Conservation (phyloP, 2,888 invertebrate species). For the Agrenia bidenticulata region DNA sequence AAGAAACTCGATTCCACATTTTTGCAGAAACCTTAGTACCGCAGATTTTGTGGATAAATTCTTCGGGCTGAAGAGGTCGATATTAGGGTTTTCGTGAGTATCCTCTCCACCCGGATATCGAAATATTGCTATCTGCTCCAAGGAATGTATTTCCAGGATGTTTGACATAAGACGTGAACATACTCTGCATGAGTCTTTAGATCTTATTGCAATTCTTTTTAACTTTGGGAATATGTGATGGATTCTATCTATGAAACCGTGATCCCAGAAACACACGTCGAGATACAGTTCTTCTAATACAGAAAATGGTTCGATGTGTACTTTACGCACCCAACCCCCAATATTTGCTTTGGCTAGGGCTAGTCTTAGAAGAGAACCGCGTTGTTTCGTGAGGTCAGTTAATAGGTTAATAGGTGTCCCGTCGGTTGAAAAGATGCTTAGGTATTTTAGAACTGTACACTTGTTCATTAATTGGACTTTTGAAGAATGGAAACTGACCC, state of each 20-base stretch:
- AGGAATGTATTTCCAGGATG: not conserved
- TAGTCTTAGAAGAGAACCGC: not conserved
- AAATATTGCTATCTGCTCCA: not conserved
- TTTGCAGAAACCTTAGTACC: not conserved
- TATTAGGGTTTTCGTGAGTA: conserved; percentile 5
- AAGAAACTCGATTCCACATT: not conserved
- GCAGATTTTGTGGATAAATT: not conserved
- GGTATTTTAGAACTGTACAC: not conserved
- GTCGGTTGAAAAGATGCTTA: not conserved
- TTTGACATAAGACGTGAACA: not conserved
- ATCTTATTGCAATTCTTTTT: conserved; percentile 9
- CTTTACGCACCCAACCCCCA: not conserved
- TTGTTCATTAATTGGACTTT: not conserved
- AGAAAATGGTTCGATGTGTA: not conserved
- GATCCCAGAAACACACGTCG: conserved; percentile 8
- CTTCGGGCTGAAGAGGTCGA: not conserved
- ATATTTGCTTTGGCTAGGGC: not conserved
- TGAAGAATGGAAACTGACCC: not conserved
- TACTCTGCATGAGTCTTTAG: not conserved
- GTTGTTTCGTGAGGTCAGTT: not conserved
- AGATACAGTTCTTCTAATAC: conserved; percentile 13
- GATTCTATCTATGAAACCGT: not conserved
- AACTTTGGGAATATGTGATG: not conserved
- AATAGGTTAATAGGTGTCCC: not conserved
- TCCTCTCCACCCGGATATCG: conserved; percentile 4